Evolutionary conservation across 2,113 vertebrate genomes (phyloP).

Genomic region (Eptesicus fuscus): DNA sequence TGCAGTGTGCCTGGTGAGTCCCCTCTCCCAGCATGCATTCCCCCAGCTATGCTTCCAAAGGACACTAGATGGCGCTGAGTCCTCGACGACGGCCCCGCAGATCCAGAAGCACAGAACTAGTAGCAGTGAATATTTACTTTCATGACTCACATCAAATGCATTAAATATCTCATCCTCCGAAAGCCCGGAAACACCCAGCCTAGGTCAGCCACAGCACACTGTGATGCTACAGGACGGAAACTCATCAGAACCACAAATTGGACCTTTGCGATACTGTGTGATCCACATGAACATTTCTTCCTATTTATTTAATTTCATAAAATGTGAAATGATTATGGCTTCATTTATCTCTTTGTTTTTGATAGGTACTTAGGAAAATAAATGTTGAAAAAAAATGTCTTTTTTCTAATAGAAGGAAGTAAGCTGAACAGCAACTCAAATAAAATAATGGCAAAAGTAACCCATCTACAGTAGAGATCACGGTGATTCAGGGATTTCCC

Average conservation of each 20-base stretch:
- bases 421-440: background rate
- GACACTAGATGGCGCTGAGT: slow-evolving; percentile 79
- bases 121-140: background rate
- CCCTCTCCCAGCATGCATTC: background rate
- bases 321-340: background rate
- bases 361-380: background rate
- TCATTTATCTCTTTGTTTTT: background rate
- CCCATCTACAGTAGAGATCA: fast-evolving
- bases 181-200: background rate
- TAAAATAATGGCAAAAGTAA: background rate
- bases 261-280: fast-evolving
- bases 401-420: background rate
- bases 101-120: background rate
- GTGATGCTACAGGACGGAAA: background rate
- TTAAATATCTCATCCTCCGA: background rate
- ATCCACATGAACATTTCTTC: background rate
- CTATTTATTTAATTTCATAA: background rate
- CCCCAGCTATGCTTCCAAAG: background rate
- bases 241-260: background rate
- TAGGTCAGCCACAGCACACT: background rate
- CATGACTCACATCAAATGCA: background rate
- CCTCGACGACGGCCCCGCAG: slow-evolving; percentile 14
- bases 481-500: background rate
- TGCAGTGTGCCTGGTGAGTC: background rate
- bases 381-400: fast-evolving